phyloP scores from a whole-genome alignment of 2,797 vertebrate genomes.

The Meriones psammophilus region DNA sequence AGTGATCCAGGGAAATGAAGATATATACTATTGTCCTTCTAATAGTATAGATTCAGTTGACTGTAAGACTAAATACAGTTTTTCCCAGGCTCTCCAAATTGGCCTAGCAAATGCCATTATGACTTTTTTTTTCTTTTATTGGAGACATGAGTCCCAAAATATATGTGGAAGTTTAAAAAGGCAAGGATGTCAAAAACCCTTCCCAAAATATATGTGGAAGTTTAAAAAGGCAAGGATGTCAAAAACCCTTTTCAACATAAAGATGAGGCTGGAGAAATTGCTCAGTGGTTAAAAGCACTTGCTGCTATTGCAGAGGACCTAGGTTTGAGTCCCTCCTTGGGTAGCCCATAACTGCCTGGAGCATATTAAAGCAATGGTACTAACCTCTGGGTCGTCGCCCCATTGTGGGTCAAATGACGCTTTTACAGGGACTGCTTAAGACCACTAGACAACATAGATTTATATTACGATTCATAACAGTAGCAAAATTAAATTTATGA shows the following conservation, averaged over 20 bases:
- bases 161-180: background rate
- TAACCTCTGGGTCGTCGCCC: background rate
- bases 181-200: background rate
- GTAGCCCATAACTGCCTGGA: background rate
- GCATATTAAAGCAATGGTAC: background rate
- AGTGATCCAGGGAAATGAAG: background rate
- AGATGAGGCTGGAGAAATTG: background rate
- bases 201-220: background rate
- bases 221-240: background rate
- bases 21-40: background rate
- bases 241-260: background rate
- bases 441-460: background rate
- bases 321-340: background rate
- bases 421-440: background rate
- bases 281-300: background rate
- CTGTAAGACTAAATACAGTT: background rate
- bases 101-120: background rate
- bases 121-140: no score
- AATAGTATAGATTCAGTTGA: background rate
- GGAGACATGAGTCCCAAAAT: slow-evolving; percentile 24
- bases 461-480: background rate
- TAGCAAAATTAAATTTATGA: background rate
- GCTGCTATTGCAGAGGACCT: background rate
- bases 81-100: background rate
- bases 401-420: background rate